Evolutionary conservation across 2,888 invertebrate species (phyloP).

Genomic region (Pyrocoelia pectoralis): DNA sequence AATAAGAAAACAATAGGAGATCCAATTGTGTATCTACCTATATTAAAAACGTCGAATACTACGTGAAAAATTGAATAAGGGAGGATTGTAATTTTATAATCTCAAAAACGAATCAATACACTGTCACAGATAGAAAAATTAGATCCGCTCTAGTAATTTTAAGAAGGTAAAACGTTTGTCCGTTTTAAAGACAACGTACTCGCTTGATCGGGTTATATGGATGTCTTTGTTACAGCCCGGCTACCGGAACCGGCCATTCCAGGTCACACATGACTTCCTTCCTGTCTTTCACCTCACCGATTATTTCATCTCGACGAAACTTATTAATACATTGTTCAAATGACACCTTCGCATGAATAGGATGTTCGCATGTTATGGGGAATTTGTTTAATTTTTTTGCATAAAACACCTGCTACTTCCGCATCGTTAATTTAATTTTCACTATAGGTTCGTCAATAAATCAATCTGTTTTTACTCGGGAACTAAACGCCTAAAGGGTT

Average conservation of each 20-base stretch:
- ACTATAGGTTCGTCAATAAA: too few relatives aligned
- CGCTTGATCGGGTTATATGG: slow-evolving; percentile 32
- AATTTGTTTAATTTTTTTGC: too few relatives aligned
- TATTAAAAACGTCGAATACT: too few relatives aligned
- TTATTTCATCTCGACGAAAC: slow-evolving; percentile 16
- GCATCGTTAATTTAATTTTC: too few relatives aligned
- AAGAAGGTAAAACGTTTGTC: slow-evolving; percentile 27
- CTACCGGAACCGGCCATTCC: slow-evolving; percentile 47
- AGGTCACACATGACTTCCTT: slow-evolving; percentile 45
- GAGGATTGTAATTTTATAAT: neutral
- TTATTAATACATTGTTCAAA: slow-evolving; percentile 10
- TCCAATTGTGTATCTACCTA: too few relatives aligned
- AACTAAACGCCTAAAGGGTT: too few relatives aligned
- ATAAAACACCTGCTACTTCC: too few relatives aligned
- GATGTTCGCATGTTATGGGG: too few relatives aligned
- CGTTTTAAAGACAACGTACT: slow-evolving; percentile 18
- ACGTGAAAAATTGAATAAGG: neutral
- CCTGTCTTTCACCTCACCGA: slow-evolving; percentile 20
- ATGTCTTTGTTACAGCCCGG: slow-evolving; percentile 37
- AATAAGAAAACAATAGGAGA: too few relatives aligned
- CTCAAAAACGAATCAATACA: neutral
- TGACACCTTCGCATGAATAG: too few relatives aligned
- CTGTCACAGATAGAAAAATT: slow-evolving; percentile 20
- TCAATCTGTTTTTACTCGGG: too few relatives aligned
- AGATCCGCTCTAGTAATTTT: slow-evolving; percentile 25